phyloP scores from a whole-genome alignment of 2,797 vertebrate genomes.

The Chromobotia macracanthus region DNA sequence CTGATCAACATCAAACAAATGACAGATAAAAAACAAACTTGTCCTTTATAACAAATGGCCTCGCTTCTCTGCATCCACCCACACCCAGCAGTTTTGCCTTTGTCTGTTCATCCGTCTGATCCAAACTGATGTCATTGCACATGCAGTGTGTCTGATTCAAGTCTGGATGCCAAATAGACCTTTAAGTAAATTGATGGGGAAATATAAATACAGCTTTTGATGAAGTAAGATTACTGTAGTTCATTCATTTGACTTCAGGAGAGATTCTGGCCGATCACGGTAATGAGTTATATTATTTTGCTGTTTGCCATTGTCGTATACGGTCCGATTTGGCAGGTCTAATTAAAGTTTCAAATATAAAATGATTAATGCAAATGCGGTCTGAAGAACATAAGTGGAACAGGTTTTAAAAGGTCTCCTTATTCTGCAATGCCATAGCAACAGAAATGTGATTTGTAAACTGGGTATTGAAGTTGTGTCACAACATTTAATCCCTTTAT shows the following conservation, averaged over 20 bases:
- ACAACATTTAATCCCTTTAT: constrained; percentile 18
- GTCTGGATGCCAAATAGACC: constrained; percentile 7
- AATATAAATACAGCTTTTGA: constrained; percentile 15
- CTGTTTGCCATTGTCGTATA: constrained; percentile 9
- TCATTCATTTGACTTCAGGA: constrained; percentile 23
- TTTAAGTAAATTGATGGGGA: constrained; percentile 22
- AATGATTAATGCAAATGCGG: constrained; percentile 39
- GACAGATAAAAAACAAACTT: constrained; percentile 26
- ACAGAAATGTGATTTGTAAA: constrained; percentile 30
- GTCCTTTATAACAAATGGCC: constrained; percentile 27
- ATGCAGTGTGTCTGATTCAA: constrained; percentile 4
- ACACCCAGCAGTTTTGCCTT: constrained; percentile 1
- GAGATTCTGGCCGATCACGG: constrained; percentile 2
- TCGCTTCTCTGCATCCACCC: constrained; percentile 28
- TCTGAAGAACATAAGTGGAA: constrained; percentile 32
- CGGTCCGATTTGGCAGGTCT: background rate
- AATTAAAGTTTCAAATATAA: constrained; percentile 43
- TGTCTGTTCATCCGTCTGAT: constrained; percentile 31
- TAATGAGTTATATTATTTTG: constrained; percentile 17
- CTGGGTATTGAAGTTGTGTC: background rate
- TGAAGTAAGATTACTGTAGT: constrained; percentile 30
- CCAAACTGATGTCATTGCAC: constrained; percentile 45
- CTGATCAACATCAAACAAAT: constrained; percentile 57
- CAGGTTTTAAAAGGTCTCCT: constrained; percentile 1
- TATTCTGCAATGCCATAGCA: constrained; percentile 26